A percentile compares a stretch with the other conserved stretches of the same genome.
These are phyloP conservation scores for Ardeotis arabs DNA, from an alignment of 2,113 vertebrate species.

Conservation along the genomic window DNA sequence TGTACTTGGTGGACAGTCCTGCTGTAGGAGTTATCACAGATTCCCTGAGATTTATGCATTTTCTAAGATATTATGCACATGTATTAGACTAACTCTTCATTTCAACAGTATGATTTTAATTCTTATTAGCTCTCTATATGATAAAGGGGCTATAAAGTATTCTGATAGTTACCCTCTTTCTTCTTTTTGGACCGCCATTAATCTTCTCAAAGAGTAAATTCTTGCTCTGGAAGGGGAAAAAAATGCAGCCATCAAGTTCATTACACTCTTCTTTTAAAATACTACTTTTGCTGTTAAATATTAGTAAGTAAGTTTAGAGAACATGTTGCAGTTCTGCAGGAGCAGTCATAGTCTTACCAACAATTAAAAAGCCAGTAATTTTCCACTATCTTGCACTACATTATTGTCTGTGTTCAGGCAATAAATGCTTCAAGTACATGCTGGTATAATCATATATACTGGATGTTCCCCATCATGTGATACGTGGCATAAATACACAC, in stretches of 20 bases:
- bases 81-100: neutral
- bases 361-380: conserved; percentile 35
- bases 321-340: conserved; percentile 17
- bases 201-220: conserved; percentile 92
- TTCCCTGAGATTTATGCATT: neutral
- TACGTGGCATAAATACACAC: neutral
- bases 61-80: neutral
- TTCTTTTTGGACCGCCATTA: conserved; percentile 87
- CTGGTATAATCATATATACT: neutral
- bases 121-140: neutral
- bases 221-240: conserved; percentile 84
- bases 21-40: neutral
- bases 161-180: conserved; percentile 86
- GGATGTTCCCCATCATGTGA: neutral
- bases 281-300: conserved; percentile 38
- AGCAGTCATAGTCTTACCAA: conserved; percentile 33
- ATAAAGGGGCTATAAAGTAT: neutral
- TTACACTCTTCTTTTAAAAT: conserved; percentile 39
- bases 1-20: neutral
- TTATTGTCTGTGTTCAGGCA: neutral
- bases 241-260: conserved; percentile 47
- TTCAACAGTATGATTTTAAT: conserved; percentile 1
- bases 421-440: neutral
- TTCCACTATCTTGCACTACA: neutral
- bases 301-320: conserved; percentile 49